A percentile compares a stretch with the other conserved stretches of the same genome.
Conservation (phyloP, 2,113 vertebrate species). For the Otis tarda region DNA sequence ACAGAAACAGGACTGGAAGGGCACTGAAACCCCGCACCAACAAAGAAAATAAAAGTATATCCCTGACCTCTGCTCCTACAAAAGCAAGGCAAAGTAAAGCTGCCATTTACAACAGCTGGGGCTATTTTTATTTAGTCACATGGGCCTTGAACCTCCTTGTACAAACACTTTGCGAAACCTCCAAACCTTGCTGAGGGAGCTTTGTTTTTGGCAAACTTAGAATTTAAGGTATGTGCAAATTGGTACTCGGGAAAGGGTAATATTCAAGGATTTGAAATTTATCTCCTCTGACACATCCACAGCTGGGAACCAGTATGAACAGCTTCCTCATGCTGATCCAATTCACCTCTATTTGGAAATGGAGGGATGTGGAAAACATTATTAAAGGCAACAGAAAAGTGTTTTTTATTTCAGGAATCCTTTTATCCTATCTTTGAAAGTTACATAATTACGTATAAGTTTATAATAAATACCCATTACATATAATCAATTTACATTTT, state of each 20-base stretch:
- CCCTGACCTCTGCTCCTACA: neutral
- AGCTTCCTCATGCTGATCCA: neutral
- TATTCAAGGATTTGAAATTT: neutral
- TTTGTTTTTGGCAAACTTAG: neutral
- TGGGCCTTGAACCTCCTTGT: neutral
- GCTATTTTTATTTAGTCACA: neutral
- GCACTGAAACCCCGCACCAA: neutral
- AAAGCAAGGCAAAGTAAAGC: neutral
- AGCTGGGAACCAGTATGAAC: slow-evolving; percentile 6
- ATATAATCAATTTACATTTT: neutral
- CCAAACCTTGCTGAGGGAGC: neutral
- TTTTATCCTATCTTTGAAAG: neutral
- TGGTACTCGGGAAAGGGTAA: neutral
- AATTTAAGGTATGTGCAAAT: neutral
- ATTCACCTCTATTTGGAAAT: neutral
- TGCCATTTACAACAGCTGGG: neutral
- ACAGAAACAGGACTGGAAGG: neutral
- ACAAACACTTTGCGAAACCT: neutral
- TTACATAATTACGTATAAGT: neutral
- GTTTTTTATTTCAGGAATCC: neutral
- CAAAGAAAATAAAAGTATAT: neutral
- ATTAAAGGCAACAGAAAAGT: neutral
- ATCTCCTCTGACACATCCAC: slow-evolving; percentile 21
- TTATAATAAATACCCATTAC: neutral
- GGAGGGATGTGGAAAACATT: neutral